Evolutionary conservation across 2,113 vertebrate genomes (phyloP).

Genomic region (Triplophysa rosa): DNA sequence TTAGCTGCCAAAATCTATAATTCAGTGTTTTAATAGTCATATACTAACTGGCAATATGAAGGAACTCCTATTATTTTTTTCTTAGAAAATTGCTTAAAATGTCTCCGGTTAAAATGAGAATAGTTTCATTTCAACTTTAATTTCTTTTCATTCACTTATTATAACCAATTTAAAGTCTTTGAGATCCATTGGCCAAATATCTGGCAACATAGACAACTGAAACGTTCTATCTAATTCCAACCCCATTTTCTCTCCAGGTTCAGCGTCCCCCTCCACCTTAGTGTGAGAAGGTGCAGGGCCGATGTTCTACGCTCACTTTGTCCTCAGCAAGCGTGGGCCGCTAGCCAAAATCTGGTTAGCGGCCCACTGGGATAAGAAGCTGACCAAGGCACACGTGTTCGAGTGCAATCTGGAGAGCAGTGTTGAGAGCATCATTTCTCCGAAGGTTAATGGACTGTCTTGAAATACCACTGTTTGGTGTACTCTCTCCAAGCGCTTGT

Average conservation of each 20-base stretch:
- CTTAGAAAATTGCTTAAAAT: too few species aligned
- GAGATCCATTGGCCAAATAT: too few species aligned
- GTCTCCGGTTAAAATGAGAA: too few species aligned
- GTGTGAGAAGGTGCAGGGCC: conserved; percentile 72
- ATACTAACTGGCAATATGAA: too few species aligned
- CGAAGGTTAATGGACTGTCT: conserved; percentile 81
- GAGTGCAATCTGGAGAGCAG: conserved; percentile 99
- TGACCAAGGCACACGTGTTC: conserved; percentile 99
- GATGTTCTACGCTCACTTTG: conserved; percentile 99
- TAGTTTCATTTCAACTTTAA: too few species aligned
- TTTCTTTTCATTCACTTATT: too few species aligned
- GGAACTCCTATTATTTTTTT: too few species aligned
- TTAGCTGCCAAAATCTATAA: too few species aligned
- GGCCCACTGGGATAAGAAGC: conserved; percentile 99
- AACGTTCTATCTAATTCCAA: neutral
- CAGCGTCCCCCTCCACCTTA: conserved; percentile 49
- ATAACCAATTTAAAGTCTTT: too few species aligned
- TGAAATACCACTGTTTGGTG: conserved; percentile 1
- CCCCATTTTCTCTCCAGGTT: conserved; percentile 32
- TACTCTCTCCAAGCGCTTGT: neutral
- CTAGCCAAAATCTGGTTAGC: conserved; percentile 99
- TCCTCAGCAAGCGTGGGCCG: conserved; percentile 98
- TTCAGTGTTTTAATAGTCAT: too few species aligned
- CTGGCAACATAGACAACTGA: too few species aligned
- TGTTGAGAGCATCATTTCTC: conserved; percentile 98